Evolutionary conservation across 2,888 invertebrate species (phyloP), one percentile per base, ranked within the genome.

Genomic region (Perdita meconis): DNA sequence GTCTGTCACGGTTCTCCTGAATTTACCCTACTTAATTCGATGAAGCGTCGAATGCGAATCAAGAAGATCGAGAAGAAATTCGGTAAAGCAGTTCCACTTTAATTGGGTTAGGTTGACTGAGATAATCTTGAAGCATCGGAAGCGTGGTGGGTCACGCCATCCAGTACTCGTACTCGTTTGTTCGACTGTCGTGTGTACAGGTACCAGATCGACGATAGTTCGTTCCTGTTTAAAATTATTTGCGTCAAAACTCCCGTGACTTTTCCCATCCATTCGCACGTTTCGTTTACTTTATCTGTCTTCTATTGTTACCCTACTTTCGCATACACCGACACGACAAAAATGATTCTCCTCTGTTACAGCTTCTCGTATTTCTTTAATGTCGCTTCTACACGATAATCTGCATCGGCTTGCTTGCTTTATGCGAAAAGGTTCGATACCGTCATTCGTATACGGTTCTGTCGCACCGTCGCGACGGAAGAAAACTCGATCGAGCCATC

Each of bases 51-150:
- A 59, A 24, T 30, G 19, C 40, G 30, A 26, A 19, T 47, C 36
- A 22, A 64, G 16, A 16, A 42, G 61, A 69, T 70, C 66, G 36
- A 40, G 47, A 77, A 80, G 61, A 83, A 82, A 71, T 81, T 61
- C 51, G 55, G 55, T 40, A 38, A 63, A 83, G 78, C 68, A 22
- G 59, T 71, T 63, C 61, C 66, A 53, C 69, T 59, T 82, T 86
- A 85, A 88, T 87, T 86, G 81, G 87, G 83, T 87, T 85, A 85
- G 76, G 81, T 84, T 82, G 81, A 85, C 84, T 80, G 72, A 80
- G 65, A 79, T 86, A 86, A 86, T 88, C 88, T 82, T 59, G 64
- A 72, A 76, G 76, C 67, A 84, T 83, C 83, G 38, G 51, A 63
- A 74, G 57, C 63, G 44, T 12, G 26, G 5, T 47, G n/a, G 69